phyloP scores from a whole-genome alignment of 2,888 invertebrate species.

The Folsomia manolachei region DNA sequence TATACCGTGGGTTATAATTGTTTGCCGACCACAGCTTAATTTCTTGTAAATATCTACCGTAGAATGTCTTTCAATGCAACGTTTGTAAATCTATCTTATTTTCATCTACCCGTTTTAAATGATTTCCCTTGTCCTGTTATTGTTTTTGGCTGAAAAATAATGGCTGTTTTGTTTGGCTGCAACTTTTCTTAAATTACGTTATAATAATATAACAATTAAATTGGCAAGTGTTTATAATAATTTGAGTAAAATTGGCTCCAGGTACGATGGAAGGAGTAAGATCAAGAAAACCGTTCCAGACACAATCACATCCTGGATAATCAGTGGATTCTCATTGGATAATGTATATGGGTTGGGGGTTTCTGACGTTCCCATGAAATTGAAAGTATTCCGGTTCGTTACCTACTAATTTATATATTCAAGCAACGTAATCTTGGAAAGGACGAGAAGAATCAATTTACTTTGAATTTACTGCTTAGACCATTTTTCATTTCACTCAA shows the following conservation, averaged over 20 bases:
- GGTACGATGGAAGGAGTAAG: constrained; percentile 57
- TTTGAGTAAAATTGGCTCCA: constrained; percentile 46
- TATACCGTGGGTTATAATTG: no score
- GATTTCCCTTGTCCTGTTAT: no score
- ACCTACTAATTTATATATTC: no score
- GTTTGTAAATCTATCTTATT: no score
- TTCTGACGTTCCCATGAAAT: constrained; percentile 60
- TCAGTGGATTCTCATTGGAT: constrained; percentile 73
- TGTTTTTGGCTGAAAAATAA: neutral
- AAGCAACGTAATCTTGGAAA: no score
- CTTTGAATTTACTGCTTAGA: no score
- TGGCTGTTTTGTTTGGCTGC: neutral
- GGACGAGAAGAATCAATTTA: no score
- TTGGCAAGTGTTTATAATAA: neutral
- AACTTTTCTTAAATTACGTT: neutral
- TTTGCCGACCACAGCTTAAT: no score
- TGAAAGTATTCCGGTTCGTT: constrained; percentile 75
- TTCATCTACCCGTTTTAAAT: no score
- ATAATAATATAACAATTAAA: no score
- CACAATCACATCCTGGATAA: constrained; percentile 78
- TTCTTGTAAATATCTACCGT: no score
- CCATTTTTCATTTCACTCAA: constrained; percentile 82
- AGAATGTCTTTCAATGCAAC: no score
- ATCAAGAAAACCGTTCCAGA: constrained; percentile 70
- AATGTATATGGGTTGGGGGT: constrained; percentile 68